phyloP scores from a whole-genome alignment of 2,113 vertebrate genomes.

The Atherinomorus stipes region DNA sequence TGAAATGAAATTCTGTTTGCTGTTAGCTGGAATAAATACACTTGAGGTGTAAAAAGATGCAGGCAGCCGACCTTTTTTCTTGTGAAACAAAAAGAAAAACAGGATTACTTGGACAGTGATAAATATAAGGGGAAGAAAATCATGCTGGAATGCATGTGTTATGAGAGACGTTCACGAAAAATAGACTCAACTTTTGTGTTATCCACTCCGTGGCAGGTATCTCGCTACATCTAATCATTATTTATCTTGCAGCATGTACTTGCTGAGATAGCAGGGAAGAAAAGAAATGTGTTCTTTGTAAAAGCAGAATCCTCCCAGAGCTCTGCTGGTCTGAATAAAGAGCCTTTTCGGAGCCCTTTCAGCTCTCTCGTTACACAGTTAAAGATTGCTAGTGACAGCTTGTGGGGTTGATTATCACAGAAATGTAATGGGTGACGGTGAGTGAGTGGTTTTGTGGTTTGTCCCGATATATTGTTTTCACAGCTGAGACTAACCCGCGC shows the following conservation, averaged over 20 bases:
- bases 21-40: too few relatives aligned
- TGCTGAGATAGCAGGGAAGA: not conserved
- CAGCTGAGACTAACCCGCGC: not conserved
- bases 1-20: too few relatives aligned
- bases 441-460: not conserved
- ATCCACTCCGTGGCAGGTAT: constrained; percentile 24
- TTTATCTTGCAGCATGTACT: constrained; percentile 3
- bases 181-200: constrained; percentile 4
- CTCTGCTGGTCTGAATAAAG: not conserved
- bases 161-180: constrained; percentile 7
- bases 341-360: not conserved
- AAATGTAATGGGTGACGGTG: constrained; percentile 9
- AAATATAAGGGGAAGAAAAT: constrained; percentile 21
- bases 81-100: too few relatives aligned
- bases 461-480: constrained; percentile 13
- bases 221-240: constrained; percentile 18
- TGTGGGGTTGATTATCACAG: constrained; percentile 15
- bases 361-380: not conserved
- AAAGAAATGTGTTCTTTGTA: not conserved
- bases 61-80: too few relatives aligned
- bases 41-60: too few relatives aligned
- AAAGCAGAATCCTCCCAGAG: not conserved
- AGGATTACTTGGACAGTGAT: not conserved
- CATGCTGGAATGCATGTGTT: constrained; percentile 26
- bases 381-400: constrained; percentile 6